Evolutionary conservation across 2,888 invertebrate genomes (phyloP).

Genomic region (Andrena minutula): DNA sequence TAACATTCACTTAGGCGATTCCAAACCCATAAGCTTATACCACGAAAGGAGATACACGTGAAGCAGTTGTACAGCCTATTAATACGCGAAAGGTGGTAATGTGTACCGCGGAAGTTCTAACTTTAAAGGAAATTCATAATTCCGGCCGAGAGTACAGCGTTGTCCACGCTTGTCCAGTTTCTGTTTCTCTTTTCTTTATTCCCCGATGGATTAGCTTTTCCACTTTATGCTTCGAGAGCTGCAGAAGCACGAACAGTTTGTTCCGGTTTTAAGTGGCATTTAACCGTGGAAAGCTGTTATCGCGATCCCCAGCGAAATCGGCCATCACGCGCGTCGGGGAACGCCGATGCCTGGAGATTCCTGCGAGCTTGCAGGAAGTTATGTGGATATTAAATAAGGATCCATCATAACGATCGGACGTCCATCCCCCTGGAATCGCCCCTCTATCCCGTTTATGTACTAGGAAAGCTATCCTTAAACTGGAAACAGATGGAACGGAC

Average conservation of each 20-base stretch:
- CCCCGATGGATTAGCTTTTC: neutral
- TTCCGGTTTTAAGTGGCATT: conserved; percentile 16
- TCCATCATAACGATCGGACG: conserved; percentile 68
- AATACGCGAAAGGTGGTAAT: no score
- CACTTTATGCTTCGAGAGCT: neutral
- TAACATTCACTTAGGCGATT: no score
- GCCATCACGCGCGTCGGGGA: conserved; percentile 54
- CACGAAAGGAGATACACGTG: no score
- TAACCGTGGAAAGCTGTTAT: conserved; percentile 18
- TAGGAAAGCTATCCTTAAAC: conserved; percentile 42
- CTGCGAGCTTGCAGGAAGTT: conserved; percentile 65
- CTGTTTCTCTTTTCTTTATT: neutral
- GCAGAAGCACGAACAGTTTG: neutral
- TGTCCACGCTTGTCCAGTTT: no score
- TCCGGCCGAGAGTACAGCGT: no score
- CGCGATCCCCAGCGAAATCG: conserved; percentile 24
- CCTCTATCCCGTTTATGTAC: conserved; percentile 28
- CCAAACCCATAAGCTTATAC: no score
- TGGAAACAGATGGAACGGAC: conserved; percentile 42
- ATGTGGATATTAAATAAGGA: conserved; percentile 73
- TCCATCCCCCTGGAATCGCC: conserved; percentile 35
- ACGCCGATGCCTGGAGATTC: conserved; percentile 58
- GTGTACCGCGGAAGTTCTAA: no score
- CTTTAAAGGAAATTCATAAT: no score
- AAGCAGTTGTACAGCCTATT: no score